Evolutionary conservation across 2,888 invertebrate genomes (phyloP), one percentile per base, ranked within the genome.

Genomic region (Trachelus iudaicus): DNA sequence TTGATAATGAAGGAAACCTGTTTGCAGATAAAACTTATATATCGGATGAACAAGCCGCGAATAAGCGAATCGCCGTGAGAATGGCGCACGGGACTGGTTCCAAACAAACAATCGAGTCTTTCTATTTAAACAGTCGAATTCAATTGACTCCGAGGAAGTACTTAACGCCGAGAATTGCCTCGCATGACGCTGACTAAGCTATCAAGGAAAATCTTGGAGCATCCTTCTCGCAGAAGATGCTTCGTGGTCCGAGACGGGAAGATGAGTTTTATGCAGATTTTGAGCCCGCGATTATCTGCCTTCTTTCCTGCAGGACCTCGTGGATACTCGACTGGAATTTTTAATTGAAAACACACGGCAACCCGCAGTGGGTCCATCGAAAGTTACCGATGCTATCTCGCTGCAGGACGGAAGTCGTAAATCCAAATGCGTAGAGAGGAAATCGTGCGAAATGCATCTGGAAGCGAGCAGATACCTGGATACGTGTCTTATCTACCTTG

Each of bases 91-190:
- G 69, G 69, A 35, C 69, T 30, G 35, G 69, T n/a, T 31, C 37
- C 69, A n/a, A 30, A 40, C 31, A 33, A n/a, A 56, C 13, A 34
- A 34, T 75, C 68, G 13, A 23, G 34, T 30, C 40, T 30, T n/a
- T 37, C 69, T n/a, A 13, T 31, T 34, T 71, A 34, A 33, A n/a
- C 31, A 31, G 71, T 83, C 82, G 81, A 80, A 81, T 79, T 77
- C 83, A 84, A 84, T 84, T 84, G 80, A 81, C 76, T 69, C 79
- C 77, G 82, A 83, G 82, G 79, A 83, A 83, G 82, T 79, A 82
- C 81, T 80, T 83, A 80, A 80, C 81, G 79, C 76, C 77, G 79
- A 79, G 83, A 83, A 84, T 82, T 83, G 81, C 82, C 81, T 83
- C 83, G 82, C 81, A 81, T 83, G 82, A 82, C 78, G 83, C 80